Base-by-base conservation (phyloP, 2,113 vertebrate genomes). In the Octodon degus region DNA sequence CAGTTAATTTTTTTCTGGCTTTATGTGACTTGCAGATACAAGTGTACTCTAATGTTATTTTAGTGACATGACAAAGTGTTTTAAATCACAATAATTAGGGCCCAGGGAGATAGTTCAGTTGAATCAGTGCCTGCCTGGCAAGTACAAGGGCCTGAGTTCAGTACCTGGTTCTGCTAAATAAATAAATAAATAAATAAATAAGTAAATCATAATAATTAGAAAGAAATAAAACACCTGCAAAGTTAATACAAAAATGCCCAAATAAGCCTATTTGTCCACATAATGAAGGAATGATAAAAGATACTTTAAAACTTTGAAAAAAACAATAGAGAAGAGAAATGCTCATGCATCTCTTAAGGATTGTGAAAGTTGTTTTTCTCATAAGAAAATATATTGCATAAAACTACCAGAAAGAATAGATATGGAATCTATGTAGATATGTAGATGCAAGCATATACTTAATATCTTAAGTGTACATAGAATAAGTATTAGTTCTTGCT, bases 241-340 rank as follows among this genome's bases (percentile, higher is more conserved):
- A 55, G 4, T 89, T 89, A 94, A 80, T 86, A 84, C 95, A 93
- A 76, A 77, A 93, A 85, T 95, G 58, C 2, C 17, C 84, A 81
- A 81, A 83, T 84, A 91, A 90, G 53, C 12, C 58, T 91, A 89
- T 87, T 94, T 84, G 87, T 87, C 86, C 93, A 72, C 84, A 65
- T 79, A 96, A 96, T 95, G 86, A 96, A 93, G 13, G 24, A 53
- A 20, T 84, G 70, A 94, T 94, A 85, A 86, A 93, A 11, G 40
- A 68, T 40, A 10, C 77, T 96, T 93, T 95, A 89, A 84, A 96
- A n/a, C 27, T 72, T 83, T 96, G 68, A 55, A 16, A 53, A 14
- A 76, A 79, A 34, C 80, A 93, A 20, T n/a, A 89, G 79, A 84
- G 19, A 25, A 91, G 24, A 91, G 58, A 93, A 50, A 68, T 37